Conservation (phyloP, 2,113 vertebrate species). For the Neolamprologus sp. region DNA sequence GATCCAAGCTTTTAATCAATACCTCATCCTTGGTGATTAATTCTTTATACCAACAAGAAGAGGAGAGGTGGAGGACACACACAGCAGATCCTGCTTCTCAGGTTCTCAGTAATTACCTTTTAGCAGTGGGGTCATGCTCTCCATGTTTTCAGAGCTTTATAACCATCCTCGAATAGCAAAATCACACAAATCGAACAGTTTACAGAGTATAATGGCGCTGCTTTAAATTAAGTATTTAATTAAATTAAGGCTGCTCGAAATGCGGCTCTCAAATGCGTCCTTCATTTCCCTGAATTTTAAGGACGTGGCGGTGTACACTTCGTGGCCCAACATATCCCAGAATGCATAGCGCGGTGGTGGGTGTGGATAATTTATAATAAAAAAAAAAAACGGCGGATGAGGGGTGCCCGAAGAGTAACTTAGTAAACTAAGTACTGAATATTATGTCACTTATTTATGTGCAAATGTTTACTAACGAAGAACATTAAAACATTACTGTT, state of each 20-base stretch:
- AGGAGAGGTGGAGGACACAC: not conserved
- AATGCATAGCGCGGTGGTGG: too few relatives aligned
- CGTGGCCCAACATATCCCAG: too few relatives aligned
- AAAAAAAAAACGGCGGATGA: too few relatives aligned
- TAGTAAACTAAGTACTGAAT: too few relatives aligned
- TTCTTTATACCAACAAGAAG: slow-evolving; percentile 8
- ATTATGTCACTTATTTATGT: too few relatives aligned
- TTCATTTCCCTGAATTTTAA: too few relatives aligned
- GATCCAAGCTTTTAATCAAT: slow-evolving; percentile 17
- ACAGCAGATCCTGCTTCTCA: not conserved
- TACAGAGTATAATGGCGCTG: not conserved
- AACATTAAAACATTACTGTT: too few relatives aligned
- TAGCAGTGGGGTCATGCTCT: not conserved
- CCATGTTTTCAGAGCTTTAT: not conserved
- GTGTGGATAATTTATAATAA: too few relatives aligned
- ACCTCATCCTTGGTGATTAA: slow-evolving; percentile 14
- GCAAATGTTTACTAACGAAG: too few relatives aligned
- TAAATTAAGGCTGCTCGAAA: too few relatives aligned
- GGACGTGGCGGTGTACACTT: too few relatives aligned
- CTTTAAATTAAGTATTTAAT: not conserved
- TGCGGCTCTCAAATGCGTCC: too few relatives aligned
- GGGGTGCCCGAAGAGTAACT: fast-evolving
- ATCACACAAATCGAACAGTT: not conserved
- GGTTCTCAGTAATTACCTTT: not conserved
- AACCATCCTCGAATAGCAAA: not conserved